These are phyloP conservation scores for Drosophila littoralis DNA, from an alignment of 1,140 invertebrate species.

Conservation along the genomic window DNA sequence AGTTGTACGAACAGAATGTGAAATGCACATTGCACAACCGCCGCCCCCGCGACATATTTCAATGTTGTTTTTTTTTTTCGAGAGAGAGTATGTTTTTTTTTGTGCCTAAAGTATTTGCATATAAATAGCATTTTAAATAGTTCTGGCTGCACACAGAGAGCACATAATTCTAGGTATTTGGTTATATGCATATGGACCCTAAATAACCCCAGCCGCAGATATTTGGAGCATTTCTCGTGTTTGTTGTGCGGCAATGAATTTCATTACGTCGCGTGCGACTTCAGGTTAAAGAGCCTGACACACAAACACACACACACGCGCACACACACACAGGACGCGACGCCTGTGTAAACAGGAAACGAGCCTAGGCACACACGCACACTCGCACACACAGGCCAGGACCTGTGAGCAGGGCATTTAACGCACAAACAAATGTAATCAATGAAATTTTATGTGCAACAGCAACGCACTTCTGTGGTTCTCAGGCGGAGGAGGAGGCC, in stretches of 20 bases:
- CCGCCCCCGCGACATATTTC: slow-evolving; percentile 45
- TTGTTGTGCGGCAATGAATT: slow-evolving; percentile 60
- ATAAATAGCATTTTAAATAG: slow-evolving; percentile 82
- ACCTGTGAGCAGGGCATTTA: slow-evolving; percentile 54
- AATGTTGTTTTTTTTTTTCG: slow-evolving; percentile 36
- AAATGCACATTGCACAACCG: slow-evolving; percentile 59
- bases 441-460: slow-evolving; percentile 83
- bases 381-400: slow-evolving; percentile 29
- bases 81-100: slow-evolving; percentile 37
- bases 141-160: slow-evolving; percentile 44
- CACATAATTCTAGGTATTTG: slow-evolving; percentile 65
- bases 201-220: slow-evolving; percentile 40
- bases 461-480: slow-evolving; percentile 62
- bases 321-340: slow-evolving; percentile 40
- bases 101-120: slow-evolving; percentile 66
- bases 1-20: slow-evolving; percentile 41
- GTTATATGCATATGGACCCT: slow-evolving; percentile 19
- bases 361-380: slow-evolving; percentile 55
- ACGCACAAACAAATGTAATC: slow-evolving; percentile 81
- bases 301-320: neutral
- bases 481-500: neutral
- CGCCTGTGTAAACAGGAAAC: slow-evolving; percentile 75
- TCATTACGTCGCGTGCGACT: slow-evolving; percentile 43
- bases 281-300: slow-evolving; percentile 39
- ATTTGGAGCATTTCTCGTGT: slow-evolving; percentile 56